phyloP scores from a whole-genome alignment of 2,888 invertebrate species.

The Tetropium fuscum region DNA sequence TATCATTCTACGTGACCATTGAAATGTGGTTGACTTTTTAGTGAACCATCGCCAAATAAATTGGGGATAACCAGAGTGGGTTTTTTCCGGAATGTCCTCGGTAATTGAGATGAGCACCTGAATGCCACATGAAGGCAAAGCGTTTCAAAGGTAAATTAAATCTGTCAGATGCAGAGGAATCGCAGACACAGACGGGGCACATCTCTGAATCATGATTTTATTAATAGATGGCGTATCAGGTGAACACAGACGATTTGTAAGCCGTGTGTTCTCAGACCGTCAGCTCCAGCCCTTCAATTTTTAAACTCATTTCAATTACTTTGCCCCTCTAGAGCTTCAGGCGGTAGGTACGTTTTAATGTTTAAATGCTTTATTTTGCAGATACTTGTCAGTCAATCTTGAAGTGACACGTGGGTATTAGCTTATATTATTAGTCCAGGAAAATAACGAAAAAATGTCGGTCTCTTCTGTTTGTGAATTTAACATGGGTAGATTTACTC shows the following conservation, averaged over 20 bases:
- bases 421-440: too few relatives aligned
- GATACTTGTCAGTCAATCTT: too few relatives aligned
- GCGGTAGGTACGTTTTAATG: not conserved
- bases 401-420: too few relatives aligned
- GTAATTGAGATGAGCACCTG: slow-evolving; percentile 48
- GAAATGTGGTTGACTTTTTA: too few relatives aligned
- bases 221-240: slow-evolving; percentile 57
- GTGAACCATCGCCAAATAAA: not conserved
- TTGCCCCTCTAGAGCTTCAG: slow-evolving; percentile 13
- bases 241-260: slow-evolving; percentile 53
- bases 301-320: slow-evolving; percentile 54
- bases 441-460: too few relatives aligned
- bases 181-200: slow-evolving; percentile 41
- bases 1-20: too few relatives aligned
- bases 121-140: slow-evolving; percentile 52
- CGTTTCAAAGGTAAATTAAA: slow-evolving; percentile 57
- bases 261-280: slow-evolving; percentile 50
- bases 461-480: too few relatives aligned
- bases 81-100: slow-evolving; percentile 7
- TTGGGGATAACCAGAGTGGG: not conserved
- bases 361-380: not conserved
- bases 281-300: slow-evolving; percentile 56
- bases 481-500: too few relatives aligned
- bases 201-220: slow-evolving; percentile 55
- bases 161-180: slow-evolving; percentile 53